Evolutionary conservation across 2,888 invertebrate species (phyloP).

Genomic region (Marronus borbonicus): DNA sequence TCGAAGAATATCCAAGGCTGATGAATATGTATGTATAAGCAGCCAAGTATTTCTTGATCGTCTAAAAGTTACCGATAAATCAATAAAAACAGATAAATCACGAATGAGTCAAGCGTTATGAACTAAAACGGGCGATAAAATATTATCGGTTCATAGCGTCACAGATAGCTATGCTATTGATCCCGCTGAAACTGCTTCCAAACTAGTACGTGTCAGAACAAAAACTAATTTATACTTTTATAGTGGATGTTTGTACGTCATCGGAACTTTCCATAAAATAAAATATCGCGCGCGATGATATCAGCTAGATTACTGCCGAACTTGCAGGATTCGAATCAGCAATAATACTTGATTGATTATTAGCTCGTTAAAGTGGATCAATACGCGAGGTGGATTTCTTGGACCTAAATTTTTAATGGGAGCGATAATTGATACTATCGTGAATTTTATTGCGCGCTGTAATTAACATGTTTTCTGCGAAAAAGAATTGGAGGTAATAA

Average conservation of each 20-base stretch:
- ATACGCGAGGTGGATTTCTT: constrained; percentile 9
- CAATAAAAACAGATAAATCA: constrained; percentile 15
- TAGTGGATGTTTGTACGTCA: constrained; percentile 35
- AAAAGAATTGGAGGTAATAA: too few relatives aligned
- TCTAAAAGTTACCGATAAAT: constrained; percentile 1
- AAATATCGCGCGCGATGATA: constrained; percentile 29
- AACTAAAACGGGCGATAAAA: constrained; percentile 22
- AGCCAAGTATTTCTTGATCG: neutral
- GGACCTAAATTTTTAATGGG: constrained; percentile 1
- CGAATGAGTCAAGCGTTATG: constrained; percentile 25
- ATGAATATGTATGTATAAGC: neutral
- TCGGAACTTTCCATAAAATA: constrained; percentile 38
- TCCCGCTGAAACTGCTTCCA: constrained; percentile 3
- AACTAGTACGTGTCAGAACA: constrained; percentile 40
- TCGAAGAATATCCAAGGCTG: neutral
- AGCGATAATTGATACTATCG: neutral
- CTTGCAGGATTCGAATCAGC: constrained; percentile 30
- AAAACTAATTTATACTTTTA: constrained; percentile 46
- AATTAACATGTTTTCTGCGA: too few relatives aligned
- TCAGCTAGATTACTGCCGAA: constrained; percentile 20
- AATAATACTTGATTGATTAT: constrained; percentile 40
- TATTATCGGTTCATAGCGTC: constrained; percentile 23
- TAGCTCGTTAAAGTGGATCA: neutral
- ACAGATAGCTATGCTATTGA: constrained; percentile 26
- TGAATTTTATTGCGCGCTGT: too few relatives aligned